Base-by-base conservation (phyloP, 2,797 vertebrate genomes). In the Dicrostonyx torquatus region DNA sequence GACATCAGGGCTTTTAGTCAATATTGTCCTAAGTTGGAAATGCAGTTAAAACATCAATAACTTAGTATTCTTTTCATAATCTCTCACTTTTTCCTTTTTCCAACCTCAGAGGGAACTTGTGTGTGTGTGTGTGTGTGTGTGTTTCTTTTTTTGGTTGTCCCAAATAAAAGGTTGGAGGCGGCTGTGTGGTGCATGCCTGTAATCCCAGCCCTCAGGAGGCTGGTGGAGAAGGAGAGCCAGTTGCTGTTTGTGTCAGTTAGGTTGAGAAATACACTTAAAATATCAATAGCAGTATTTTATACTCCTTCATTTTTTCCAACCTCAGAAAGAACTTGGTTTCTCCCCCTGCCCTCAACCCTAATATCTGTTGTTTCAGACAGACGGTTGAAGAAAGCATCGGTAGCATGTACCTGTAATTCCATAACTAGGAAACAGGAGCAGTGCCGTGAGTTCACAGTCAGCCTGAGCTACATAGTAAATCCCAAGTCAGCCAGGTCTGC, bases 11-110 rank as follows among this genome's bases (percentile, higher is more conserved):
- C 31, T 26, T 26, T 77, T 62, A 45, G 73, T 62, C 60, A 77
- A 77, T 77, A 88, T 64, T 89, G 45, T 34, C 73, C 77, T 50
- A 31, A 88, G 53, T 58, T 43, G 85, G 7, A 87, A 58, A 87
- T 58, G 53, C 29, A 75, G 37, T 18, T 45, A 89, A 89, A 89
- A 89, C 77, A 75, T 45, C 70, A 75, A 76, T 62, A 88, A 22
- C 72, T 45, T n/a, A 55, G 66, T 85, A 50, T 85, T 14, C 48
- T 45, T 45, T 24, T 55, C 60, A 76, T 60, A 76, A 62, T 60
- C 20, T 60, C 72, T 88, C 86, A 76, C 31, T 88, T 88, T 88
- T 88, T 88, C 86, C 31, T 88, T 88, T 88, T 88, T 88, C 86
- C 72, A 76, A 88, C 86, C 86, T 88, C 70, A 75, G 31, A 88